Percentiles rank a stretch among this genome's conserved stretches.
Evolutionary conservation across 92 coral and sea anemone species (phyloP).

Genomic region (Zoanthus solanderi): DNA sequence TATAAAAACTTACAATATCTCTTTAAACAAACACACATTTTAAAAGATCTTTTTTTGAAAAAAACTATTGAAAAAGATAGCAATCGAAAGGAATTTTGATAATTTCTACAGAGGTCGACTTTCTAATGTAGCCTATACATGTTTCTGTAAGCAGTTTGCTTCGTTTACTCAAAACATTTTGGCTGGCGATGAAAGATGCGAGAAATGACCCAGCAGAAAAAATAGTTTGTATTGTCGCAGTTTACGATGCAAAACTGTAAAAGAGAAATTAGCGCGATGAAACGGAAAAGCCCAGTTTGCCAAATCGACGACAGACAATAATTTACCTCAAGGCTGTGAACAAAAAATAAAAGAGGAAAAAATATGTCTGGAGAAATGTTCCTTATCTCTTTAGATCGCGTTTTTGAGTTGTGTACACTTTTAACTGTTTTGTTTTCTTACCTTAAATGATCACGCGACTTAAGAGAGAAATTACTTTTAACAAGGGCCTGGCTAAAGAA

Average conservation of each 20-base stretch:
- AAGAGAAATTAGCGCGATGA: not conserved
- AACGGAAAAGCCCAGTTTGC: not conserved
- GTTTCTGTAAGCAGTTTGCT: not conserved
- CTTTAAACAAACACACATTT: not conserved
- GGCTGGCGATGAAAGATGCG: slow-evolving; percentile 20
- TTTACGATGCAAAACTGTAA: not conserved
- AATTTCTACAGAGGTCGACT: not conserved
- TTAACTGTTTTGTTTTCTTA: not conserved
- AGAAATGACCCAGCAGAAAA: not conserved
- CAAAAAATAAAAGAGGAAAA: not conserved
- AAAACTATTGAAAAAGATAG: not conserved
- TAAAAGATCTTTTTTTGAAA: not conserved
- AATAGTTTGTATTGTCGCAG: not conserved
- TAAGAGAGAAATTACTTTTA: not conserved
- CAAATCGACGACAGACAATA: not conserved
- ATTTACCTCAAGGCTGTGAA: not conserved
- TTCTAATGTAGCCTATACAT: not conserved
- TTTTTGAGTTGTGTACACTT: slow-evolving; percentile 13
- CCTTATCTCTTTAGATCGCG: slow-evolving; percentile 24
- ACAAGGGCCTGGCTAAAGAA: no score
- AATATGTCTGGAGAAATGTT: not conserved
- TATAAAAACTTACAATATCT: not conserved
- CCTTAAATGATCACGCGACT: slow-evolving; percentile 31
- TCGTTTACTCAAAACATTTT: not conserved
- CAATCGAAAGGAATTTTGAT: not conserved